Evolutionary conservation across 2,797 vertebrate genomes (phyloP), one percentile per base, ranked within the genome.

Genomic region (Tenualosa thibaudeaui): DNA sequence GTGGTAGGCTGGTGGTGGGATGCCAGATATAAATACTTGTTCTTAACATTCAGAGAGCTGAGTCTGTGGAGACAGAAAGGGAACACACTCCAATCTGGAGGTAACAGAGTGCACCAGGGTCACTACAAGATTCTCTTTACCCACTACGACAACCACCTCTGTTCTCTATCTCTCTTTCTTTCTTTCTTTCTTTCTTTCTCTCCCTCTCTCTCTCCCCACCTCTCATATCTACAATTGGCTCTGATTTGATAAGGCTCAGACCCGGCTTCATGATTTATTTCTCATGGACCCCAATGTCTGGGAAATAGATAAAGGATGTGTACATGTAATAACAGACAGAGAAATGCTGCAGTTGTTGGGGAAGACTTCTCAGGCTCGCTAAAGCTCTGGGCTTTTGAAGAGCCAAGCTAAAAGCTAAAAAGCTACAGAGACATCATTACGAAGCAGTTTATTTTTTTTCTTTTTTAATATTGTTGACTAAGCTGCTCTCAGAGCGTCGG

Each of bases 281-380:
- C 71, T 6, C 40, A 17, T 40, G 71, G 71, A 46, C 17, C 40
- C 40, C 17, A 17, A 46, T 22, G 40, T 78, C 71, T 78, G 40
- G 12, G 65, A 78, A 46, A 78, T 78, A 17, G 71, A 46, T 78
- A 78, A 78, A 78, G 71, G 71, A 78, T 78, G 37, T 78, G 71
- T 78, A 40, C 40, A 46, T 17, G 40, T 40, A 78, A 78, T 78
- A 22, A 78, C 37, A 19, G 40, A 10, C 71, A 1, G 17, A 46
- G 17, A 22, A 46, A 46, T 22, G 37, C 17, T 6, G 8, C 26
- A 5, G 17, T 78, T 37, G 40, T 22, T 17, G 71, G 4, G 71
- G 71, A 78, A 46, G 71, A 78, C 43, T 46, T 78, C 17, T 46
- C 37, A 71, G 65, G 13, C 10, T 5, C 31, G 13, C 26, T 37